These are phyloP conservation scores for Saccostrea cuccullata DNA, from an alignment of 1,140 invertebrate genomes.

Conservation along the genomic window DNA sequence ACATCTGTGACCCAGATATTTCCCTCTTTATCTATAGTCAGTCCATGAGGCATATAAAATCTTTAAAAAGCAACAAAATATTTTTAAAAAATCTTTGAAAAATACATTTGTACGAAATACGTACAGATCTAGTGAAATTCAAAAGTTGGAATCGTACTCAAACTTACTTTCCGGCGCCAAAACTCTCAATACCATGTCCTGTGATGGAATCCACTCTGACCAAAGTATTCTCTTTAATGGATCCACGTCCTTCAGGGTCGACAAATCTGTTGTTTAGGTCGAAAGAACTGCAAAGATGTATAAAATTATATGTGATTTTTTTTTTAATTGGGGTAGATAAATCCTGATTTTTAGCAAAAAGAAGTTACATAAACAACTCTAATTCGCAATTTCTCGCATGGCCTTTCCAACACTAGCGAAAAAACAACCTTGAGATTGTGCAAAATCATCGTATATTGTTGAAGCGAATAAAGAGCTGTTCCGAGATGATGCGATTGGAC, in stretches of 20 bases:
- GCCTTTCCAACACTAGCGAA: too few relatives aligned
- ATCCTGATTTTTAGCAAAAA: too few relatives aligned
- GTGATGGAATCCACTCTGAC: constrained; percentile 77
- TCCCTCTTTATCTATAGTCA: constrained; percentile 91
- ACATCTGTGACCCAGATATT: constrained; percentile 97
- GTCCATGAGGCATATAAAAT: constrained; percentile 97
- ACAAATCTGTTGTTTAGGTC: constrained; percentile 51
- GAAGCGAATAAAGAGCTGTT: too few relatives aligned
- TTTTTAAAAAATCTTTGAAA: neutral
- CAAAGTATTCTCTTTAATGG: constrained; percentile 89
- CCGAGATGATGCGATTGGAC: too few relatives aligned
- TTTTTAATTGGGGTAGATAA: too few relatives aligned
- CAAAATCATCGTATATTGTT: too few relatives aligned
- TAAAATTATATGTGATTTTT: constrained; percentile 18
- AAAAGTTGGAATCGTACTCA: neutral
- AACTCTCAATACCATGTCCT: constrained; percentile 45
- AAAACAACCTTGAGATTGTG: too few relatives aligned
- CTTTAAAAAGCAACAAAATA: constrained; percentile 78
- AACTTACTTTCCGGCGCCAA: constrained; percentile 56
- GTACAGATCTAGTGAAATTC: neutral
- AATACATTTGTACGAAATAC: too few relatives aligned
- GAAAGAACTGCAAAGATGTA: constrained; percentile 59
- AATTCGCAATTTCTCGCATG: too few relatives aligned
- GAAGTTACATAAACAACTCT: too few relatives aligned
- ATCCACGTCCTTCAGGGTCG: constrained; percentile 80